Conservation (phyloP, 2,113 vertebrate species). For the Corydoras sp. region DNA sequence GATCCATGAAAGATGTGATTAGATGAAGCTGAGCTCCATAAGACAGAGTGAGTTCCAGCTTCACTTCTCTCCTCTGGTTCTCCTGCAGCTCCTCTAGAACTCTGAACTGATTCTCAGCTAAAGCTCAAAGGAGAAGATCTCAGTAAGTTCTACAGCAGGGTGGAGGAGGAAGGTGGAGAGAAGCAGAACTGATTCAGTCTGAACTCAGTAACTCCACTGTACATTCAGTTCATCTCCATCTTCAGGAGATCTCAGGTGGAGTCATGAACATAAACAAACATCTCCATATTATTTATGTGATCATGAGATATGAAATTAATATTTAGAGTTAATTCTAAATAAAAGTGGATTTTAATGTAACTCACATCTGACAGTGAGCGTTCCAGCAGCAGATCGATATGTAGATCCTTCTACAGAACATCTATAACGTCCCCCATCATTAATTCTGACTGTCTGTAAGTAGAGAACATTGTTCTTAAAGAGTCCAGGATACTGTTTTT, state of each 20-base stretch:
- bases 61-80: too few relatives aligned
- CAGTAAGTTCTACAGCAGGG: too few relatives aligned
- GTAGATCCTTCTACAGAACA: not conserved
- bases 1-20: not conserved
- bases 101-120: too few relatives aligned
- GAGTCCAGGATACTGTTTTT: fast-evolving
- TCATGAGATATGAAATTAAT: too few relatives aligned
- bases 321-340: too few relatives aligned
- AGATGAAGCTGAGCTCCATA: not conserved
- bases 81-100: too few relatives aligned
- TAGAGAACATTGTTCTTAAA: not conserved
- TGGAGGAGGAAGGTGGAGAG: too few relatives aligned
- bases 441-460: not conserved
- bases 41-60: too few relatives aligned
- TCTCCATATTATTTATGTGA: not conserved
- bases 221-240: not conserved
- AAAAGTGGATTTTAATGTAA: too few relatives aligned
- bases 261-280: not conserved
- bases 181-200: too few relatives aligned
- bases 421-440: not conserved
- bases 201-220: not conserved
- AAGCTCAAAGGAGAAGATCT: too few relatives aligned
- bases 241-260: not conserved
- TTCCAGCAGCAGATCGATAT: not conserved
- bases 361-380: not conserved